Base-by-base conservation (phyloP, 2,888 invertebrate genomes). In the Mythimna albipuncta region DNA sequence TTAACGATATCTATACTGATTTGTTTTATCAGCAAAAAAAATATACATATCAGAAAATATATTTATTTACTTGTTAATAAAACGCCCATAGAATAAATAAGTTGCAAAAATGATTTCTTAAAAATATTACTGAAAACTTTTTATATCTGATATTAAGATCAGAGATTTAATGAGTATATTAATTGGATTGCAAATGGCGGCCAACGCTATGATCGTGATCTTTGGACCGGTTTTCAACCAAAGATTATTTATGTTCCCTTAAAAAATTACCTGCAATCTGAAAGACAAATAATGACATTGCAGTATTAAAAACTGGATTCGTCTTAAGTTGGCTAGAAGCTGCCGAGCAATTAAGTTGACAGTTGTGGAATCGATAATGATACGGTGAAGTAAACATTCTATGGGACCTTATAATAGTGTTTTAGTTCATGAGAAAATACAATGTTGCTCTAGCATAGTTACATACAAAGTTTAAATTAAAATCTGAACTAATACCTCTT, bases 121-220 rank as follows among this genome's bases (percentile, higher is more conserved):
- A 78, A 85, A 73, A 69, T 77, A 81, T 69, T 47, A 69, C 63
- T 69, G 75, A 61, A 83, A 74, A 71, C 35, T 62, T 85, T 85
- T 78, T 47, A n/a, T 86, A 93, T 93, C 93, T 91, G 86, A 82
- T 89, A 90, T 93, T 91, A 90, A 89, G 87, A 94, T 94, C 94
- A 91, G 85, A 74, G 90, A 87, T 91, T 92, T 94, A 94, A 95
- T 94, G 91, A 93, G 94, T 87, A 92, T 92, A 93, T 93, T 95
- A 94, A 95, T 94, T 94, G 94, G 92, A 90, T 93, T 93, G 91
- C 88, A 85, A 89, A 89, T 85, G 89, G 88, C 58, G 58, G 68
- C 66, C 66, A 69, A 59, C 35, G 76, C 75, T 73, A 81, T 77
- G 66, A 81, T 84, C 62, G 50, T 66, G 65, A 75, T 77, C 54